phyloP scores from a whole-genome alignment of 2,888 invertebrate species.

The Melanotus villosus region DNA sequence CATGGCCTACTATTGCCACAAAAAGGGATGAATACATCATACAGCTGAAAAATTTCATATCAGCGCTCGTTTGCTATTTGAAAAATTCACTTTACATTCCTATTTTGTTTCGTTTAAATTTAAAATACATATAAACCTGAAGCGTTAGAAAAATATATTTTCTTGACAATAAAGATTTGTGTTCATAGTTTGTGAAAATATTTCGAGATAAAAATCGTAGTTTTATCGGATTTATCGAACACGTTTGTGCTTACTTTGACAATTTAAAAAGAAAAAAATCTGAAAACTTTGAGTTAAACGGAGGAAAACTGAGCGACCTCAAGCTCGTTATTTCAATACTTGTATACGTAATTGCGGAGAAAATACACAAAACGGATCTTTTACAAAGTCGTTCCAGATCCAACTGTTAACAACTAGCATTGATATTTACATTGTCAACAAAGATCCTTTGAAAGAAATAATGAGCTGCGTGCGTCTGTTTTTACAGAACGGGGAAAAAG shows the following conservation, averaged over 20 bases:
- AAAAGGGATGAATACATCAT: no score
- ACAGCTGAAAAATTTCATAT: no score
- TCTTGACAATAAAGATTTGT: no score
- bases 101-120: no score
- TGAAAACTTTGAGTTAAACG: background rate
- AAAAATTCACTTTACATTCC: no score
- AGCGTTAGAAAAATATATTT: no score
- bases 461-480: slow-evolving; percentile 34
- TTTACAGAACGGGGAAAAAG: slow-evolving; percentile 21
- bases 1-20: no score
- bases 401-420: slow-evolving; percentile 10
- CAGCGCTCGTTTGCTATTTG: no score
- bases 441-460: slow-evolving; percentile 40
- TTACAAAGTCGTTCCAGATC: slow-evolving; percentile 6
- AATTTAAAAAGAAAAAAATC: no score
- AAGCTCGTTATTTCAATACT: slow-evolving; percentile 16
- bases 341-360: slow-evolving; percentile 19
- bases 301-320: background rate
- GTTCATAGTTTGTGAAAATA: no score
- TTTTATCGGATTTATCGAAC: background rate
- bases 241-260: background rate
- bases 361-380: slow-evolving; percentile 30
- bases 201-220: no score
- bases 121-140: no score
- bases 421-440: slow-evolving; percentile 39